Evolutionary conservation across 2,797 vertebrate species (phyloP), one percentile per base, ranked within the genome.

Genomic region (Chlorospingus semifuscus): DNA sequence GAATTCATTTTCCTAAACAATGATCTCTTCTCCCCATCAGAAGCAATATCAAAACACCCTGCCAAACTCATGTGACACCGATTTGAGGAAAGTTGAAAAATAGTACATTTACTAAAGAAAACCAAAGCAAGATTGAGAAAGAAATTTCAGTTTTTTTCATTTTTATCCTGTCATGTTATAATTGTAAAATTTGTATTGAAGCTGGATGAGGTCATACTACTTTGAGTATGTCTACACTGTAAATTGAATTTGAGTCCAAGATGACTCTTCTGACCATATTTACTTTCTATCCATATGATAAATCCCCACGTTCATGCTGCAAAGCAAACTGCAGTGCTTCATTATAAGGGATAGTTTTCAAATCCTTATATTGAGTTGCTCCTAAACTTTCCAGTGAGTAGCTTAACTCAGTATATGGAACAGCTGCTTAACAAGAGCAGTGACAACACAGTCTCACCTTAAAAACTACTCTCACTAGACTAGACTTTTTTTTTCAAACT

Each of bases 181-280:
- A 94, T 94, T 86, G 56, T 23, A 87, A 85, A 81, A 87, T 94
- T 93, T 52, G 86, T 76, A 63, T 65, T 88, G 92, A 89, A 90
- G 61, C 65, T 90, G 74, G 63, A 91, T 96, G 96, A 96, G 86
- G 41, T 96, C 95, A 96, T 95, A 32, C 70, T 63, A 24, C 47
- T 89, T 91, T 60, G 63, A 91, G 90, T 91, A 76, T 52, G 88
- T 79, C 74, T 93, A 87, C 70, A 76, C 12, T 49, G 80, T 79
- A 91, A 96, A 96, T 96, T 95, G 44, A 93, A 94, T 96, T 93
- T 82, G 34, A 15, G 44, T 79, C 59, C 59, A 49, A 87, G 66
- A 95, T 76, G 55, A 86, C 32, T 93, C 55, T 89, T 91, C 52
- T 91, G 94, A 70, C 69, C 55, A 79, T 64, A 93, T 91, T 94